Evolutionary conservation across 2,888 invertebrate species (phyloP).

Genomic region (Drosophila antonietae): DNA sequence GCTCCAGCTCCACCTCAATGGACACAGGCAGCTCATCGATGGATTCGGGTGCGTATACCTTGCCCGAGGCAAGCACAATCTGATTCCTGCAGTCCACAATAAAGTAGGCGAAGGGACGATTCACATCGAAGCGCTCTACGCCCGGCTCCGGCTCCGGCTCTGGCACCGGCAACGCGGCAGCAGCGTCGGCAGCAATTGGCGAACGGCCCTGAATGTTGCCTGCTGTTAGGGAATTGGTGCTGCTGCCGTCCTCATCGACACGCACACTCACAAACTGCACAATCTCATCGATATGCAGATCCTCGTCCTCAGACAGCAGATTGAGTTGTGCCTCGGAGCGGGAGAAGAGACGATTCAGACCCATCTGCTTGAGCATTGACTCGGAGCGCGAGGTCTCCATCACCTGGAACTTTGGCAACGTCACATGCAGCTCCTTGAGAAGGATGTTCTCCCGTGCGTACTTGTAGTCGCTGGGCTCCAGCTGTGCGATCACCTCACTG

Average conservation of each 20-base stretch:
- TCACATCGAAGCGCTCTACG: constrained; percentile 85
- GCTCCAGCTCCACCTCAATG: constrained; percentile 78
- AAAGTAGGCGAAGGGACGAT: constrained; percentile 88
- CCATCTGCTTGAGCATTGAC: constrained; percentile 86
- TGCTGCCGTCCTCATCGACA: constrained; percentile 86
- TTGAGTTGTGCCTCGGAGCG: constrained; percentile 87
- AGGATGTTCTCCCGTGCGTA: constrained; percentile 53
- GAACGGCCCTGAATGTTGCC: constrained; percentile 65
- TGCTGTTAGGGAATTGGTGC: constrained; percentile 85
- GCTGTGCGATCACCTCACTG: constrained; percentile 86
- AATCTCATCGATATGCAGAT: constrained; percentile 88
- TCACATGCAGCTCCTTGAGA: constrained; percentile 85
- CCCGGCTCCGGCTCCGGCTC: constrained; percentile 72
- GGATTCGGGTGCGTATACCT: constrained; percentile 86
- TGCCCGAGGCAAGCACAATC: constrained; percentile 87
- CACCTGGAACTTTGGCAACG: constrained; percentile 87
- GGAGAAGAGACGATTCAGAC: constrained; percentile 87
- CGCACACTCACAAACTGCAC: constrained; percentile 88
- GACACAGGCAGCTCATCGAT: constrained; percentile 70
- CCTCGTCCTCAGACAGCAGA: constrained; percentile 86
- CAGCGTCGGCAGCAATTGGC: constrained; percentile 31
- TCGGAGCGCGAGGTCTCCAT: constrained; percentile 88
- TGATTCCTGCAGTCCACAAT: constrained; percentile 87
- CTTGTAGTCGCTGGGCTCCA: constrained; percentile 85
- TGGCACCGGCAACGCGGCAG: constrained; percentile 47